A percentile compares a stretch with the other conserved stretches of the same genome.
Conservation (phyloP, 2,888 invertebrate genomes). For the Limenitis camilla region DNA sequence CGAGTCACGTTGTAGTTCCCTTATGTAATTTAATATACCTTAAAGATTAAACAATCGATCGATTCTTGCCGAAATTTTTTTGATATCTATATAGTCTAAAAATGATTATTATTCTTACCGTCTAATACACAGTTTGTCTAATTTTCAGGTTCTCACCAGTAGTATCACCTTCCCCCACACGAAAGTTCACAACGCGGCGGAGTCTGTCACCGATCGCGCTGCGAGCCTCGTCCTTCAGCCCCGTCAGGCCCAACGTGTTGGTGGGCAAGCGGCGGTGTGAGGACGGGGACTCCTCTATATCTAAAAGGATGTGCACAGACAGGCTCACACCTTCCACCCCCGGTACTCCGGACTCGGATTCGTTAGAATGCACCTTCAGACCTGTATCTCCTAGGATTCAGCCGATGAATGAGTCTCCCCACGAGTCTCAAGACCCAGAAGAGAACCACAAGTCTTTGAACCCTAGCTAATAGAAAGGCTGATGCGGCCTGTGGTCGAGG, state of each 20-base stretch:
- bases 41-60: no score
- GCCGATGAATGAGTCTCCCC: conserved; percentile 47
- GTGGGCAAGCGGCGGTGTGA: conserved; percentile 78
- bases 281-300: conserved; percentile 69
- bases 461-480: conserved; percentile 56
- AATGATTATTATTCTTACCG: not conserved
- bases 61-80: no score
- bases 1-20: no score
- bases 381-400: conserved; percentile 63
- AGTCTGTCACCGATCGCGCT: conserved; percentile 92
- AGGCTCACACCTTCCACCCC: conserved; percentile 59
- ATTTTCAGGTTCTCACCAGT: conserved; percentile 67
- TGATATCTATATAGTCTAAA: no score
- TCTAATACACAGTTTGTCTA: not conserved
- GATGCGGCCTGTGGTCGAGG: conserved; percentile 10
- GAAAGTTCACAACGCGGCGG: conserved; percentile 86
- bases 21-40: no score
- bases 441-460: conserved; percentile 53
- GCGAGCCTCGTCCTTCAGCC: conserved; percentile 83
- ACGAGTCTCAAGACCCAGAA: conserved; percentile 35
- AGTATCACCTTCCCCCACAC: conserved; percentile 88
- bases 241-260: conserved; percentile 71
- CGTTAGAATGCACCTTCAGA: conserved; percentile 65
- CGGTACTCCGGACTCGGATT: conserved; percentile 64
- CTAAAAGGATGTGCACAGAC: conserved; percentile 60